Evolutionary conservation across 2,797 vertebrate species (phyloP), one percentile per base, ranked within the genome.

Genomic region (Antrozous pallidus): DNA sequence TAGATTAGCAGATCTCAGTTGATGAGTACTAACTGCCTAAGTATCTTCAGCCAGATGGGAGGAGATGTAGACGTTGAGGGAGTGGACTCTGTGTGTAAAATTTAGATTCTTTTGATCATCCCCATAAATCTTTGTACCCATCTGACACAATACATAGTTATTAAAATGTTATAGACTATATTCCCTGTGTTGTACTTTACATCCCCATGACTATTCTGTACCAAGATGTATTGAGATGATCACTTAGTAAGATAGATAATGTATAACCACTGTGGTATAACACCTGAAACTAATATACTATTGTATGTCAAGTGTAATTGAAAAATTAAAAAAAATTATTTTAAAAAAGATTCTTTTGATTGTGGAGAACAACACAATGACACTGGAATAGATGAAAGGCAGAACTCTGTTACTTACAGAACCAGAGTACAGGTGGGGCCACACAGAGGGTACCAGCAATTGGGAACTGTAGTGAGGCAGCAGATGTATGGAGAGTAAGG

Each of bases 21-120:
- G 40, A 86, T 83, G 58, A 87, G 12, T 82, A 51, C 74, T 51
- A 86, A 54, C 38, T 81, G 22, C 56, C 58, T 73, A 67, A 88
- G 42, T 58, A 63, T 18, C 38, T 81, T 94, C 17, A 20, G 38
- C 28, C 40, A 22, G 6, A 24, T 38, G n/a, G 36, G 17, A 81
- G 28, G 49, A 61, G 63, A 6, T 74, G 5, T 40, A 49, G 38
- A 71, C 22, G 6, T 38, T 17, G 73, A 73, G 31, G 13, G 31
- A n/a, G 28, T 40, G 2, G 8, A 67, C 16, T 47, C 40, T 38
- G 67, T 78, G 74, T 70, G 2, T 40, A 70, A 54, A 49, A 77
- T 36, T 54, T 77, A 77, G n/a, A 26, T 54, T 14, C n/a, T 77
- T 36, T 54, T 77, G 6, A 51, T 54, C n/a, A 77, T 51, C 47